Evolutionary conservation across 1,140 invertebrate genomes (phyloP), one percentile per base, ranked within the genome.

Genomic region (Matsumurasca onukii): DNA sequence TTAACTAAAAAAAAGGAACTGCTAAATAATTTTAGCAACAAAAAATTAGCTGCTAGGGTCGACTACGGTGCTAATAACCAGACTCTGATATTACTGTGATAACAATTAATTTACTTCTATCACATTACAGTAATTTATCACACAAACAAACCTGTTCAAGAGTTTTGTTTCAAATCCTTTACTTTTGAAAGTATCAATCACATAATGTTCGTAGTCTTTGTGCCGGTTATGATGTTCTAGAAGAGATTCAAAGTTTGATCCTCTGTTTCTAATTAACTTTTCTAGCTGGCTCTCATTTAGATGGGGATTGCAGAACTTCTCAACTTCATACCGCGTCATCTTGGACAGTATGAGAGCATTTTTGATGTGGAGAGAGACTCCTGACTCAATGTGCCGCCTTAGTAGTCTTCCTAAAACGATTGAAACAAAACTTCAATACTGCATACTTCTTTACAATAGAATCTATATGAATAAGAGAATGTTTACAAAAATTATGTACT

Each of bases 241-340:
- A 49, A 97, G 83, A 20, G 85, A 83, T 30, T 94, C 88, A 77
- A 91, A 93, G 80, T 97, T 91, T 0, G 92, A 92, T 2, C 94
- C 93, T 69, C 92, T 84, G 70, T 86, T 83, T 29, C 87, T 78
- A 22, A 98, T 82, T 69, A 85, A 82, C 29, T 81, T 78, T 75
- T 91, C 90, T 45, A 97, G 77, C 74, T 94, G 84, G 1, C 80
- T 77, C 66, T 91, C 88, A 17, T 80, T 85, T 12, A 92, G 78
- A 55, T 87, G 80, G 31, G 88, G 86, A 76, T 91, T 85, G 25
- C 87, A 82, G 62, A 86, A 80, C 76, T 89, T 91, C 78, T 97
- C 94, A 80, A 92, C 94, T 78, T 97, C 89, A 64, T 69, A 69
- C 39, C 67, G 57, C 51, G 34, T 39, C 24, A 64, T 29, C 25